A percentile compares a stretch with the other conserved stretches of the same genome.
These are phyloP conservation scores for Tiaroga cobitis DNA, from an alignment of 2,797 vertebrate genomes.

Conservation along the genomic window DNA sequence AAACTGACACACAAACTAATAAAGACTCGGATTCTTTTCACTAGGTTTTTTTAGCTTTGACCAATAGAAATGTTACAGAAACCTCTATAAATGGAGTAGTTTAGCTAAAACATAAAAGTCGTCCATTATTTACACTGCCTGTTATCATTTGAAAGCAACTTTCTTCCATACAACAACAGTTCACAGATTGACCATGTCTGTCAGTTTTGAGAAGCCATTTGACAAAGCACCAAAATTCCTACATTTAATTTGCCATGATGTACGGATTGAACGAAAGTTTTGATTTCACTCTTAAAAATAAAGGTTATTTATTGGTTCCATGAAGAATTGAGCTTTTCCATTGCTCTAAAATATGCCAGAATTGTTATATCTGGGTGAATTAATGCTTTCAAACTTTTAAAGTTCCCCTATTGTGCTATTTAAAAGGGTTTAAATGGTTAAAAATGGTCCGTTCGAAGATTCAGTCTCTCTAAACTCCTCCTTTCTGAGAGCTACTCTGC, in stretches of 20 bases:
- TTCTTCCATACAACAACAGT: not conserved
- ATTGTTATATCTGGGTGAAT: not conserved
- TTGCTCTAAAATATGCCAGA: not conserved
- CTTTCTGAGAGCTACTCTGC: not conserved
- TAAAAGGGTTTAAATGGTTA: not conserved
- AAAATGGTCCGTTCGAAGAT: not conserved
- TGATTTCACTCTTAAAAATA: not conserved
- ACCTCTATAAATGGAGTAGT: not conserved
- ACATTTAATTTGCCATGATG: not conserved
- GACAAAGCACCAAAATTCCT: not conserved
- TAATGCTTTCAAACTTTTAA: not conserved
- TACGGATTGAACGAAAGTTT: not conserved
- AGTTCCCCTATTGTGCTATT: not conserved
- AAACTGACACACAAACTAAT: slow-evolving; percentile 46
- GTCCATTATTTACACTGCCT: not conserved
- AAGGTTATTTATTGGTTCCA: not conserved
- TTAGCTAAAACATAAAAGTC: not conserved
- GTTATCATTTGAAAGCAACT: not conserved
- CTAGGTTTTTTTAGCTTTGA: slow-evolving; percentile 29
- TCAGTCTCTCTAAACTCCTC: not conserved
- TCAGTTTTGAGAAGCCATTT: not conserved
- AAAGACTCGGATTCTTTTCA: not conserved
- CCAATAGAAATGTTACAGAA: not conserved
- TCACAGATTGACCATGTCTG: not conserved
- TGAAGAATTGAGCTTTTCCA: not conserved